Evolutionary conservation across 2,113 vertebrate genomes (phyloP).

Genomic region (Bos javanicus): DNA sequence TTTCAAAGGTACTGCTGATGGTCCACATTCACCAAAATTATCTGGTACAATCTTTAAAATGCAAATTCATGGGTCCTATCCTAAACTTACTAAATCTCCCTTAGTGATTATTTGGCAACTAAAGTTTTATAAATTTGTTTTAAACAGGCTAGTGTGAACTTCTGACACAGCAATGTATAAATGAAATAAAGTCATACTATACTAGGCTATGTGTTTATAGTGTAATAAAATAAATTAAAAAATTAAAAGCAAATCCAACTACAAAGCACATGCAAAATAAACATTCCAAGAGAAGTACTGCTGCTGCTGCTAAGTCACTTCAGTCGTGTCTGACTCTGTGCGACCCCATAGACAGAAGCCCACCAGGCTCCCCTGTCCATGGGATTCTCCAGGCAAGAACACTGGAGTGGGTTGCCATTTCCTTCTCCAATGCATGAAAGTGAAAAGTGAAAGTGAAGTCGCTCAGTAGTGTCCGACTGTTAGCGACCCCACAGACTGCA

Average conservation of each 20-base stretch:
- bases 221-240: neutral
- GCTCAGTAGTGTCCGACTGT: too few relatives aligned
- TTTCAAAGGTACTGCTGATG: neutral
- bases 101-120: neutral
- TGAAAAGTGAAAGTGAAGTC: too few relatives aligned
- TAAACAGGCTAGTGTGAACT: neutral
- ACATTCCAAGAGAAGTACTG: neutral
- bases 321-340: too few relatives aligned
- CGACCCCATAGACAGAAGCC: too few relatives aligned
- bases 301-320: too few relatives aligned
- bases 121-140: neutral
- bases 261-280: neutral
- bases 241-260: conserved; percentile 14
- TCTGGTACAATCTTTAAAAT: neutral
- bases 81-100: neutral
- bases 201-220: neutral
- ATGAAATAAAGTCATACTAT: neutral
- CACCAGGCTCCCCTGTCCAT: too few relatives aligned
- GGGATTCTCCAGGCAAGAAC: too few relatives aligned
- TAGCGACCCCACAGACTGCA: too few relatives aligned
- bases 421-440: too few relatives aligned
- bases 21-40: neutral
- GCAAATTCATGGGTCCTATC: neutral
- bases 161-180: neutral
- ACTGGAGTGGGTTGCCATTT: too few relatives aligned